Base-by-base conservation (phyloP, 1,140 invertebrate genomes). In the Listronotus oregonensis region DNA sequence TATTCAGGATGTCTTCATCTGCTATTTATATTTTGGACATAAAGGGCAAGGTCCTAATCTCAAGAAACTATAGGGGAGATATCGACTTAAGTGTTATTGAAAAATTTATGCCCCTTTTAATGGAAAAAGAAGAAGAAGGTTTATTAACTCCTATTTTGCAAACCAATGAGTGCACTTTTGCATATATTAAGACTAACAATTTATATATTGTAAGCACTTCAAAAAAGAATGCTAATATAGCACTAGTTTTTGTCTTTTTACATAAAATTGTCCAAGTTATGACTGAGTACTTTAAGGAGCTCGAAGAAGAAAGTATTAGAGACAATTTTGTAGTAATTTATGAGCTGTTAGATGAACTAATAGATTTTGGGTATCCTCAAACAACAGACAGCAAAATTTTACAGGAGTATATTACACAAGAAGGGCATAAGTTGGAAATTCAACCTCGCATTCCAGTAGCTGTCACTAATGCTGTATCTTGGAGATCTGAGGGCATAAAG, bases 251-350 rank as follows among this genome's bases (percentile, higher is more conserved):
- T 82, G 90, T 95, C n/a, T 43, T 99, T 81, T 81, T 99, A 17
- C 97, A 99, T 81, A 99, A 99, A 86, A 89, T 97, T 66, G 96
- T 98, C 11, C 91, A 96, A 86, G 95, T 99, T 3, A 98, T 99
- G 88, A 89, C 91, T 49, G 97, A n/a, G n/a, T n/a, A 99, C 77
- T 99, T 99, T 76, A 99, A 99, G 82, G 97, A 99, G 80, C 80
- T 99, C 6, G 98, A 99, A 82, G 98, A 99, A 78, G 98, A 99
- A 79, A 98, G 95, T 78, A 99, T 99, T 75, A 82, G 97, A 34
- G 98, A 99, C 79, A 99, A 99, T 81, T 99, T 99, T 84, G n/a
- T n/a, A 0, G 92, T 99, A 14, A 97, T 99, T 69, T 99, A 99
- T 77, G n/a, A n/a, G n/a, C 81, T 99, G 3, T 79, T 99, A 14